Conservation (phyloP, 2,113 vertebrate genomes). For the Lontra canadensis region DNA sequence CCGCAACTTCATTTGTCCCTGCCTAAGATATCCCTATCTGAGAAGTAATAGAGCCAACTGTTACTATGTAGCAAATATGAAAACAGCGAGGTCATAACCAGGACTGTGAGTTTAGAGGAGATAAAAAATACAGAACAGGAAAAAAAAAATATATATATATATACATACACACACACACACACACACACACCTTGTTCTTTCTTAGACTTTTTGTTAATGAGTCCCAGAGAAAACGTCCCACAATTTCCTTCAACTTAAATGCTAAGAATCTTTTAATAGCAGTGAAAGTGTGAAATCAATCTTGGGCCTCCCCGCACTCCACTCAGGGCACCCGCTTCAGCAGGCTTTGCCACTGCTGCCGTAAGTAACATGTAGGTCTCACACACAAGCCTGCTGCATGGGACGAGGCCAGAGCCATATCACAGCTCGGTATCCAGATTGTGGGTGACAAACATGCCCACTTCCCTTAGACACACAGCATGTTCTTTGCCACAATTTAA, state of each 20-base stretch:
- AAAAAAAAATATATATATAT: background rate
- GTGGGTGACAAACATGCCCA: background rate
- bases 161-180: too few relatives aligned
- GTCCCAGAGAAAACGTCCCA: background rate
- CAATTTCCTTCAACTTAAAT: background rate
- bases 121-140: background rate
- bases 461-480: background rate
- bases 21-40: background rate
- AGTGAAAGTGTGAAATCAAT: background rate
- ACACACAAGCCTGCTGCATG: background rate
- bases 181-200: background rate
- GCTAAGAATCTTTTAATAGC: conserved; percentile 22
- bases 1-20: background rate
- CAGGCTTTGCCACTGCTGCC: background rate
- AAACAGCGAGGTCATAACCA: background rate
- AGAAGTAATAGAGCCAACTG: background rate
- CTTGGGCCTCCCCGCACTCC: background rate
- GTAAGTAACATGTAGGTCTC: conserved; percentile 18
- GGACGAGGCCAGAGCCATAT: background rate
- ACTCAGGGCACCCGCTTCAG: background rate
- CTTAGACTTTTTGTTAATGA: background rate
- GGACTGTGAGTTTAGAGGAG: background rate
- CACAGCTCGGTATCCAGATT: background rate
- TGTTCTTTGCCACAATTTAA: conserved; percentile 8
- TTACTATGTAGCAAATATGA: background rate